Evolutionary conservation across 2,888 invertebrate genomes (phyloP), one percentile per base, ranked within the genome.

Genomic region (Neuroscelio doddi): DNA sequence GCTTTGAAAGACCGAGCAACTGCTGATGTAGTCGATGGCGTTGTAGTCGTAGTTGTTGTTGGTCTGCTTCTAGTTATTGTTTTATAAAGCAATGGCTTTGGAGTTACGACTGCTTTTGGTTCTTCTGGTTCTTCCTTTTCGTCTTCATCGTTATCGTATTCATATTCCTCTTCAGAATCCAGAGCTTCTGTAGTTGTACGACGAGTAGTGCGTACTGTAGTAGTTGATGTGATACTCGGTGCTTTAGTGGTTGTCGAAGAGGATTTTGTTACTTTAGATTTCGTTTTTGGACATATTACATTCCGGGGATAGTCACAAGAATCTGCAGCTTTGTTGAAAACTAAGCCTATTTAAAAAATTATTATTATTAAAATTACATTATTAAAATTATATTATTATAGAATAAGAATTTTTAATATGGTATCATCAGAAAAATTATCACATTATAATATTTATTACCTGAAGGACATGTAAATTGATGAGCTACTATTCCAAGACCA

Each of bases 231-330:
- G 5, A 80, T 80, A 15, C 79, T 78, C 7, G 85, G 80, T 1
- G 85, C 80, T 55, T 79, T 80, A 1, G 88, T 86, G 0, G 88
- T 88, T 30, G 88, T 81, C 3, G 82, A 77, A 10, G 85, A 82
- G 12, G 86, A 81, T 0, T 86, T 84, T 0, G 87, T 82, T 27
- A 87, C 85, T 14, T 86, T 81, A 36, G 85, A 84, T 14, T 87
- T 86, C 17, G 89, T 86, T 73, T 88, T 91, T 74, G 92, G 93
- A 83, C 94, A 95, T 21, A 90, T 87, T 0, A 96, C 96, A 81
- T 96, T 96, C 73, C 95, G 90, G 0, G 94, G 90, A 81, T 96
- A 96, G 84, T 96, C 96, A 78, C 96, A 96, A 0, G 96, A 95
- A 82, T 96, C 95, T 0, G 95, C 94, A 0, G 91, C 92, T 76